phyloP scores from a whole-genome alignment of 2,888 invertebrate genomes.

The Perizoma affinitatum region DNA sequence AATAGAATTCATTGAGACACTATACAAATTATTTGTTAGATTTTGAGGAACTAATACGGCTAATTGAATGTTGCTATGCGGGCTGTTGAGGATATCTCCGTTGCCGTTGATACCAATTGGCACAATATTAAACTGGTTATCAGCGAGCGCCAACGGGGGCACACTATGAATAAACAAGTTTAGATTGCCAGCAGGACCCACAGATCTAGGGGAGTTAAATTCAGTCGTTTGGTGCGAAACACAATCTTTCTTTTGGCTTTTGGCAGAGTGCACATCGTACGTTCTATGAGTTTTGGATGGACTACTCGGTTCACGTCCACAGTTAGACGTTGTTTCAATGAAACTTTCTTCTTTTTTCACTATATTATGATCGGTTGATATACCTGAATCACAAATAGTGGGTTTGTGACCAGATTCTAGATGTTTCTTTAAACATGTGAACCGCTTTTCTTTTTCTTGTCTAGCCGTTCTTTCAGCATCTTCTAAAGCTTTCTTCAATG shows the following conservation, averaged over 20 bases:
- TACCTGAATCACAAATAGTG: slow-evolving; percentile 30
- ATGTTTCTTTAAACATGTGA: slow-evolving; percentile 62
- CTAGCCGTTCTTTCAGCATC: slow-evolving; percentile 90
- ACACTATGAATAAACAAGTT: slow-evolving; percentile 76
- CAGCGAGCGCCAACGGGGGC: slow-evolving; percentile 69
- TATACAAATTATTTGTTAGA: slow-evolving; percentile 70
- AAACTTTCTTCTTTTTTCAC: slow-evolving; percentile 49
- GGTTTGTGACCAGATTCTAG: slow-evolving; percentile 32
- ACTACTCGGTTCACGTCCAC: slow-evolving; percentile 58
- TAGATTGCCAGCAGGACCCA: slow-evolving; percentile 63
- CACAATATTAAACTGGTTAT: slow-evolving; percentile 75
- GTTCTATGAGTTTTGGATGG: slow-evolving; percentile 74
- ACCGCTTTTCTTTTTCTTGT: slow-evolving; percentile 85
- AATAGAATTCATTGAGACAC: slow-evolving; percentile 71
- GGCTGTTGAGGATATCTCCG: slow-evolving; percentile 69
- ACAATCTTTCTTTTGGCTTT: slow-evolving; percentile 68
- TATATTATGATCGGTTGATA: slow-evolving; percentile 47
- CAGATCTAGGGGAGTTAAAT: slow-evolving; percentile 74
- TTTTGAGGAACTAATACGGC: slow-evolving; percentile 85
- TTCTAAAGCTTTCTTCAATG: slow-evolving; percentile 90
- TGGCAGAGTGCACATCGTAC: slow-evolving; percentile 72
- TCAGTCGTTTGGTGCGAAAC: slow-evolving; percentile 71
- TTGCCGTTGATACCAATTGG: slow-evolving; percentile 72
- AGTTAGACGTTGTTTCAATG: slow-evolving; percentile 46
- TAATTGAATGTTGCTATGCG: slow-evolving; percentile 82